Evolutionary conservation across 2,888 invertebrate species (phyloP).

Genomic region (Drosophila peninsularis): DNA sequence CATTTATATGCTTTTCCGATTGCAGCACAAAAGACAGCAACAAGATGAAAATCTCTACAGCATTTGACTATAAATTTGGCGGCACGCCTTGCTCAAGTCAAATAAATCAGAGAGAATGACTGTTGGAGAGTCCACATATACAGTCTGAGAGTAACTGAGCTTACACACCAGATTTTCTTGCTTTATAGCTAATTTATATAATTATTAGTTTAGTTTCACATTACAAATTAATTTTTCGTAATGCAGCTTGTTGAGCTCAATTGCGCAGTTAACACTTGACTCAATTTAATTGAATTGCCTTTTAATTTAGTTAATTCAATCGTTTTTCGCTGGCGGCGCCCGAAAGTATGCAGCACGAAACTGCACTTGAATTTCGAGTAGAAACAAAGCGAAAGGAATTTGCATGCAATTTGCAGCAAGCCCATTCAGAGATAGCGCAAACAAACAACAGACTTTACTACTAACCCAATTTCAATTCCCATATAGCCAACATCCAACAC

Average conservation of each 20-base stretch:
- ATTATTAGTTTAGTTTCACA: neutral
- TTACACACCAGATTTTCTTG: neutral
- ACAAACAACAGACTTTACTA: conserved; percentile 63
- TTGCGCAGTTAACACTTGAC: neutral
- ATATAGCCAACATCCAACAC: conserved; percentile 40
- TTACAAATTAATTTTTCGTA: neutral
- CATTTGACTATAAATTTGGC: neutral
- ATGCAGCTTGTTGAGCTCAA: neutral
- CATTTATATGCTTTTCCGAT: conserved; percentile 3
- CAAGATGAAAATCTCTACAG: neutral
- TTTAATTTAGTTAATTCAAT: conserved; percentile 32
- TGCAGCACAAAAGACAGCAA: neutral
- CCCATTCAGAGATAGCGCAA: conserved; percentile 40
- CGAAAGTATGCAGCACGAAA: conserved; percentile 42
- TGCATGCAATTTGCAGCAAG: conserved; percentile 21
- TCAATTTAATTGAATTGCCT: conserved; percentile 2
- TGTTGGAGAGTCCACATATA: neutral
- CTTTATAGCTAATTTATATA: neutral
- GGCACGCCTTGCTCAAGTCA: neutral
- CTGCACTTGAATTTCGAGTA: conserved; percentile 19
- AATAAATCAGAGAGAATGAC: neutral
- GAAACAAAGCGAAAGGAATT: conserved; percentile 13
- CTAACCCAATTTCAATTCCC: conserved; percentile 67
- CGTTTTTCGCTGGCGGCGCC: conserved; percentile 11
- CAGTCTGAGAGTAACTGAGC: neutral